A percentile compares a stretch with the other conserved stretches of the same genome.
phyloP scores from a whole-genome alignment of 2,888 invertebrate species.

The Penaeus monodon region DNA sequence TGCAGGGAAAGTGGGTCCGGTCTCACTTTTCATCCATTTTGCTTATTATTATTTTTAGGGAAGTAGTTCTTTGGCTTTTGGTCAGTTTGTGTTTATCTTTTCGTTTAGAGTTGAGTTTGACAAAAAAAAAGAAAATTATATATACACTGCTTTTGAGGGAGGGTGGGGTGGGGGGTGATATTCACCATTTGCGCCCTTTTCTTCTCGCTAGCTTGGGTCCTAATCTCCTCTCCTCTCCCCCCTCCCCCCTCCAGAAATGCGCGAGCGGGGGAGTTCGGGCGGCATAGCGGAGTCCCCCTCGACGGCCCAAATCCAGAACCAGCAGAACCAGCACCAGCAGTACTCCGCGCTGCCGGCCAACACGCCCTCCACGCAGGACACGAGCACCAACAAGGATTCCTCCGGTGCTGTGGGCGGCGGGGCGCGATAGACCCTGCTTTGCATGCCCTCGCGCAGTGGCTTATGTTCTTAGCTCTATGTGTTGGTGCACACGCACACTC shows the following conservation, averaged over 20 bases:
- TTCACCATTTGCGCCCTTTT: too few species aligned
- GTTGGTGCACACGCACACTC: too few species aligned
- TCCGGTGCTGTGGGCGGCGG: conserved; percentile 25
- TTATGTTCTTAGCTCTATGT: too few species aligned
- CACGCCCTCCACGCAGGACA: conserved; percentile 73
- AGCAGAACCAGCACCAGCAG: conserved; percentile 81
- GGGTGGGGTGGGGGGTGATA: too few species aligned
- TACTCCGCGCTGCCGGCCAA: conserved; percentile 78
- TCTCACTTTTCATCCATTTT: not conserved
- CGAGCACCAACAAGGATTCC: conserved; percentile 73
- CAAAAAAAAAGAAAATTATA: conserved; percentile 9
- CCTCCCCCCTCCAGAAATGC: conserved; percentile 30
- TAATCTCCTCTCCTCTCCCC: too few species aligned
- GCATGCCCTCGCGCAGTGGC: too few species aligned
- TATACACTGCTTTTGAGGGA: not conserved
- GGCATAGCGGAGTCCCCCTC: conserved; percentile 81
- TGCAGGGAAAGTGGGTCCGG: not conserved
- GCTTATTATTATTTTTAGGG: not conserved
- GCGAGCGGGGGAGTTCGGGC: conserved; percentile 36
- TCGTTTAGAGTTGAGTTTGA: too few species aligned
- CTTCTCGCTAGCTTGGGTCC: too few species aligned
- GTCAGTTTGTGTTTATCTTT: too few species aligned
- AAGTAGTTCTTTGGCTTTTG: not conserved
- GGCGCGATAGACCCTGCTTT: too few species aligned
- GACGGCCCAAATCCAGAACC: conserved; percentile 83